Base-by-base conservation (phyloP, 2,888 invertebrate species). In the Drosophila melanosoma region DNA sequence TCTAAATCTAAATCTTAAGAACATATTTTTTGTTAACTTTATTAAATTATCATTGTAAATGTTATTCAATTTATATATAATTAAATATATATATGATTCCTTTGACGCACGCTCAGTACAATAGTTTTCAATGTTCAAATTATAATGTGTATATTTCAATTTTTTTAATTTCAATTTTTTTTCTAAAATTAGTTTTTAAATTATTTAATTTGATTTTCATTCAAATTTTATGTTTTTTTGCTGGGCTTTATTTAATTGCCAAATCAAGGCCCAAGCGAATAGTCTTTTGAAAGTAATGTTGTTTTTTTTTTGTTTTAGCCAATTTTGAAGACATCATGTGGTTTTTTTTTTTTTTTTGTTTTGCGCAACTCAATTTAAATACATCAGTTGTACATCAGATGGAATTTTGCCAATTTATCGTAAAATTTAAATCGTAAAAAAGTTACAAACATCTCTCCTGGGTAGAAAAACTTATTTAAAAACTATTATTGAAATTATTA, bases 401-500 rank as follows among this genome's bases (percentile, higher is more conserved):
- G 69, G 79, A 70, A 45, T 45, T 66, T 78, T 72, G 90, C 90
- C 91, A 86, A 86, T 86, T 45, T 85, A 74, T 72, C 74, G 64
- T 77, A 70, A 87, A 87, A 80, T 81, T 87, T 76, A 60, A 87
- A 89, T 77, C 71, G 82, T 87, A 87, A 87, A 87, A 87, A 87
- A 80, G 83, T 81, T 91, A 90, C 91, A 90, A 45, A 87, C 82
- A 83, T 80, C 73, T 74, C 58, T 70, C 45, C 23, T 59, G 83
- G 83, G 91, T 90, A 90, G 90, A 87, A 87, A 87, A 87, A 87
- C 91, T 79, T 87, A 90, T 90, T 79, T 88, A 83, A 85, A 85
- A 86, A 75, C 86, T 86, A 86, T 90, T 86, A 85, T 89, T 90
- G 89, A 85, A 85, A 90, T 81, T 73, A 87, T 74, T 60, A 62